Conservation (phyloP, 2,888 invertebrate species). For the Agriopis aurantiaria region DNA sequence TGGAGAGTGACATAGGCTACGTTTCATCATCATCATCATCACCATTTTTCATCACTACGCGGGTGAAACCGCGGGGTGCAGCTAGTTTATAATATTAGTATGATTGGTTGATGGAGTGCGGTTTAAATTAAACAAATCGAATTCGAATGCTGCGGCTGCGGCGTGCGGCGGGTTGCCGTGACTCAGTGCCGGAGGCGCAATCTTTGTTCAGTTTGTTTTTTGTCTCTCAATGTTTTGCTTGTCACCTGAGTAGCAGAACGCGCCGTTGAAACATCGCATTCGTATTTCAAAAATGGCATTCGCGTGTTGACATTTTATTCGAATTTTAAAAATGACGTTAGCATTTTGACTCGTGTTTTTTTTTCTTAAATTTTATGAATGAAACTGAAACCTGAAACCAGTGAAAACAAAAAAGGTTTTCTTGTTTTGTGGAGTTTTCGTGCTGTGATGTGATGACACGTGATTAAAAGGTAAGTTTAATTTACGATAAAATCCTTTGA, state of each 20-base stretch:
- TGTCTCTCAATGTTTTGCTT: slow-evolving; percentile 45
- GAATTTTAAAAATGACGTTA: background rate
- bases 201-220: slow-evolving; percentile 22
- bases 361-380: background rate
- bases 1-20: too few species aligned
- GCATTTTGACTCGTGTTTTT: background rate
- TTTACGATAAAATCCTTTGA: background rate
- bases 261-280: slow-evolving; percentile 21
- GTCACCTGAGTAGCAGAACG: slow-evolving; percentile 39
- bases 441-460: background rate
- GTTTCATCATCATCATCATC: too few species aligned
- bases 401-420: background rate
- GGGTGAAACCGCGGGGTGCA: too few species aligned
- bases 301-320: slow-evolving; percentile 11
- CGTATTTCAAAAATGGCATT: slow-evolving; percentile 37
- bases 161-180: slow-evolving; percentile 4
- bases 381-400: too few species aligned
- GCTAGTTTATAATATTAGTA: too few species aligned
- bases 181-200: slow-evolving; percentile 13
- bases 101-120: background rate
- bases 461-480: slow-evolving; percentile 10
- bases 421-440: background rate
- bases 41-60: too few species aligned
- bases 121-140: background rate
- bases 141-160: slow-evolving; percentile 24